Percentiles rank a stretch among this genome's conserved stretches.
phyloP scores from a whole-genome alignment of 1,140 invertebrate genomes.

The Drosophila neocordata region DNA sequence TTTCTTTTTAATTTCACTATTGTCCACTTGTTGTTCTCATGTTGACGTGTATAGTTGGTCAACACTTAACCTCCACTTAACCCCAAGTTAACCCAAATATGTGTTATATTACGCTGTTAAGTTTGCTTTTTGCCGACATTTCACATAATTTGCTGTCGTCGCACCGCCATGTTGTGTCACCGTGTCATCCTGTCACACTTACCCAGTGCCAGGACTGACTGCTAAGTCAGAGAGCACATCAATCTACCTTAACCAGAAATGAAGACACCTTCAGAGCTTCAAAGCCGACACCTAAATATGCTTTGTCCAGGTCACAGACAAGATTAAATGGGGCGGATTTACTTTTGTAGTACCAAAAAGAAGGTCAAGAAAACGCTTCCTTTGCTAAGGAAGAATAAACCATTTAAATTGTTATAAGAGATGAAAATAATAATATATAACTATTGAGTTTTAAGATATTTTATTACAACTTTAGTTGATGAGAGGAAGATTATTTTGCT shows the following conservation, averaged over 20 bases:
- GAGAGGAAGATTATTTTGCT: no score
- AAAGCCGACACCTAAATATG: slow-evolving; percentile 39
- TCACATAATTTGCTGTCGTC: slow-evolving; percentile 41
- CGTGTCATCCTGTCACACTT: slow-evolving; percentile 20
- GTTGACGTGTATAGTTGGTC: slow-evolving; percentile 18
- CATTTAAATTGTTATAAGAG: slow-evolving; percentile 1
- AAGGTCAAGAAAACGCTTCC: background rate
- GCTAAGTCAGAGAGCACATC: slow-evolving; percentile 32
- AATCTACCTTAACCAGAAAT: slow-evolving; percentile 36
- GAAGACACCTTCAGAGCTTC: slow-evolving; percentile 28
- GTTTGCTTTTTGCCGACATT: slow-evolving; percentile 7
- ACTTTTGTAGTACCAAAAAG: background rate
- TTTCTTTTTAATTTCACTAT: slow-evolving; percentile 39
- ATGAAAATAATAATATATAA: no score
- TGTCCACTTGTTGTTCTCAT: slow-evolving; percentile 27
- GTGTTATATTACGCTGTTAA: slow-evolving; percentile 19
- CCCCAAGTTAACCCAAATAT: slow-evolving; percentile 39
- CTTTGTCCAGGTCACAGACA: slow-evolving; percentile 30
- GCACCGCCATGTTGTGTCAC: slow-evolving; percentile 34
- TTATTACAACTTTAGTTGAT: no score
- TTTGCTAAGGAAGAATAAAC: background rate
- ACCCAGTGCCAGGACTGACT: background rate
- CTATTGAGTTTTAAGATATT: no score
- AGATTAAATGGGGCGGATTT: slow-evolving; percentile 50
- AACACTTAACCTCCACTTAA: slow-evolving; percentile 43